A percentile compares a stretch with the other conserved stretches of the same genome.
Conservation (phyloP, 92 coral and sea anemone species). For the Isaurus tuberculatus region DNA sequence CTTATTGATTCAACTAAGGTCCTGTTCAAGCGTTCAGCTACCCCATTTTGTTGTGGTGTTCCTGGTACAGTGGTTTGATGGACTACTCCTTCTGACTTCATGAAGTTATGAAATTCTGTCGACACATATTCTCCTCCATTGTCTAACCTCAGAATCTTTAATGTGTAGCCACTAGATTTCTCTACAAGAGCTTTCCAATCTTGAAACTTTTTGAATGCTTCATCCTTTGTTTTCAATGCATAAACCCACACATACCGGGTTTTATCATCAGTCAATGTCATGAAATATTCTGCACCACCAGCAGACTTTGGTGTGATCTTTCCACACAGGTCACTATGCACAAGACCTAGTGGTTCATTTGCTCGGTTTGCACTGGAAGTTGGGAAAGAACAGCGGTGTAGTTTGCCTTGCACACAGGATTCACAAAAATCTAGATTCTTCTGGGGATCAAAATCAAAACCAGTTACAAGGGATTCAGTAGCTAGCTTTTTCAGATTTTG, state of each 20-base stretch:
- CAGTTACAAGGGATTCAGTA: conserved; percentile 51
- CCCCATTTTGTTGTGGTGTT: conserved; percentile 71
- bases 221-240: conserved; percentile 53
- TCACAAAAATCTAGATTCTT: conserved; percentile 66
- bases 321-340: conserved; percentile 73
- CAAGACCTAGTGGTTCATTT: conserved; percentile 57
- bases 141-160: conserved; percentile 52
- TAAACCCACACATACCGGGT: conserved; percentile 60
- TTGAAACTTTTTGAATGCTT: conserved; percentile 49
- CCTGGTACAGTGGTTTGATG: conserved; percentile 69
- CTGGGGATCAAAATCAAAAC: conserved; percentile 55
- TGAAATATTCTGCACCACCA: conserved; percentile 18
- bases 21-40: conserved; percentile 72
- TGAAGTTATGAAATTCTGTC: conserved; percentile 47
- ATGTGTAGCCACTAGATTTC: conserved; percentile 44
- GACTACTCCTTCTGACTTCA: conserved; percentile 54
- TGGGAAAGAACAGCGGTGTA: conserved; percentile 62
- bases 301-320: conserved; percentile 34
- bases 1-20: conserved; percentile 60
- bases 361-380: conserved; percentile 56
- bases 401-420: conserved; percentile 63
- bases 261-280: conserved; percentile 65
- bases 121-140: conserved; percentile 58
- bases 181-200: conserved; percentile 64
- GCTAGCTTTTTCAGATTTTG: conserved; percentile 59